A percentile compares a stretch with the other conserved stretches of the same genome.
Evolutionary conservation across 1,140 invertebrate genomes (phyloP).

Genomic region (Drosophila yakuba): DNA sequence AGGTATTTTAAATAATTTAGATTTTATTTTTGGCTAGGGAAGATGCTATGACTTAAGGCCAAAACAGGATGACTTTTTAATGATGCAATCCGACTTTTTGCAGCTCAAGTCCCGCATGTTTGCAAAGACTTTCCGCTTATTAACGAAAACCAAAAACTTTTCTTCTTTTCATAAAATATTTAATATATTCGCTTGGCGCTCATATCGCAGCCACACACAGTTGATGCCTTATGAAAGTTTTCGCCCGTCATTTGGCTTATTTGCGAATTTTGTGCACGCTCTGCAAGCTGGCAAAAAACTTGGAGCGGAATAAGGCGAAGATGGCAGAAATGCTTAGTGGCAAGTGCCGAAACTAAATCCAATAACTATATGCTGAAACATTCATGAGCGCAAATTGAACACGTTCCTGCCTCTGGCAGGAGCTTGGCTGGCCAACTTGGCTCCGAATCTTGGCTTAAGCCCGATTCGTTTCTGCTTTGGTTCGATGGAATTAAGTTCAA

Average conservation of each 20-base stretch:
- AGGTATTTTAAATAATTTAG: neutral
- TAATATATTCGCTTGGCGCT: conserved; percentile 32
- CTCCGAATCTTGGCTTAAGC: conserved; percentile 31
- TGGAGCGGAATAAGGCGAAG: conserved; percentile 40
- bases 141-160: conserved; percentile 29
- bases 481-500: conserved; percentile 73
- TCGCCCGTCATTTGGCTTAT: conserved; percentile 46
- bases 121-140: conserved; percentile 7
- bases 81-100: neutral
- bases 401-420: conserved; percentile 54
- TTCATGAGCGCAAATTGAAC: conserved; percentile 82
- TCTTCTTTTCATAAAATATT: conserved; percentile 37
- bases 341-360: conserved; percentile 80
- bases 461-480: conserved; percentile 17
- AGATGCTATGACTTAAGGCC: neutral
- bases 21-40: too few relatives aligned
- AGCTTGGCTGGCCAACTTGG: conserved; percentile 10
- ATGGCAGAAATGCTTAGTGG: conserved; percentile 61
- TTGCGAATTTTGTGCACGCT: conserved; percentile 74
- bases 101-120: neutral
- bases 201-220: conserved; percentile 22
- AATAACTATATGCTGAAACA: conserved; percentile 81
- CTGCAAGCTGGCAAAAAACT: conserved; percentile 32
- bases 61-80: neutral
- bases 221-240: conserved; percentile 44